Base-by-base conservation (phyloP, 1,140 invertebrate species). In the Pristionchus pacificus region DNA sequence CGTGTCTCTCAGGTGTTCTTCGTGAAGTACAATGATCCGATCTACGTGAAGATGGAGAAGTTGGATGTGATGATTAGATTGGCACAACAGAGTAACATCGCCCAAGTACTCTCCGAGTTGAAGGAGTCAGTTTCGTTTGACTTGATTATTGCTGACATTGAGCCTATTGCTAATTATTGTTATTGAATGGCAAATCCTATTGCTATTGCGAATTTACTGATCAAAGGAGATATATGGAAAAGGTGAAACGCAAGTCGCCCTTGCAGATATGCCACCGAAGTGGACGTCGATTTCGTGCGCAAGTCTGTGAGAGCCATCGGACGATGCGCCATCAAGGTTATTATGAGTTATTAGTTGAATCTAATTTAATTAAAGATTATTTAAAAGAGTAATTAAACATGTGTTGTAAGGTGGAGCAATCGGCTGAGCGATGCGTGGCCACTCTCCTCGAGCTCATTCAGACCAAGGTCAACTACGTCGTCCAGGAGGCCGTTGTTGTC, bases 11-110 rank as follows among this genome's bases (percentile, higher is more conserved):
- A 68, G 65, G 96, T 94, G 31, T 99, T 99, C 87, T 99, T 99
- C 85, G 97, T 99, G 19, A 99, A 99, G 82, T 99, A 99, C 86
- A 99, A 99, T 84, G 97, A 99, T 87, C 97, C 97, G 10, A 99
- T 99, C 84, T 99, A 99, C 85, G 96, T 99, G 2, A 99, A 99
- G 85, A 87, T 99, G 64, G 97, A 99, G 85, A 99, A 99, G 84
- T 84, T 99, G 79, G 97, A 99, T 84, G 99, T 99, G 65, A 98
- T 99, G 96, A 99, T 99, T 77, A 89, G 97, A 31, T 86, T 99
- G 66, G 96, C 97, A 10, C 97, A 94, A 62, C 94, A 98, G 85
- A 90, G 92, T 1, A 99, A 99, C 84, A 98, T 99, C 79, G 92
- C 93, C 1, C 96, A 99, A 86, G 97, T 99, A 62, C 87, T 99